These are phyloP conservation scores for Julus scanicus DNA, from an alignment of 2,888 invertebrate genomes.

Conservation along the genomic window DNA sequence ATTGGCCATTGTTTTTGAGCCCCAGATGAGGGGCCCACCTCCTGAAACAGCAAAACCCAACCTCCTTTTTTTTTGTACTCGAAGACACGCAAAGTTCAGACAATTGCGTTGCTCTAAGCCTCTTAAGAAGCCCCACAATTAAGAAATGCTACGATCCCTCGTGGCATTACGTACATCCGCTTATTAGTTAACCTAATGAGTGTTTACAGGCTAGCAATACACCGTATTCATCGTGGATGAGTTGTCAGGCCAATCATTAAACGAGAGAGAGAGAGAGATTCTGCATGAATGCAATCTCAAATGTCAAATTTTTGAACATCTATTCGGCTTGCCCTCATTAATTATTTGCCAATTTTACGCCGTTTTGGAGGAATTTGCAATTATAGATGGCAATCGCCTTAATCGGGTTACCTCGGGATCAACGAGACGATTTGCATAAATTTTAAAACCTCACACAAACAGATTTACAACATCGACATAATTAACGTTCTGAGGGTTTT, in stretches of 20 bases:
- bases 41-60: not conserved
- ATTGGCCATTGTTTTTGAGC: conserved; percentile 36
- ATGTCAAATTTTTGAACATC: conserved; percentile 32
- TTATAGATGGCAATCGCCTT: conserved; percentile 21
- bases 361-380: conserved; percentile 30
- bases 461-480: conserved; percentile 23
- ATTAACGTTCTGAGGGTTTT: not conserved
- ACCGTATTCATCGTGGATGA: conserved; percentile 13
- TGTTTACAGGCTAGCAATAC: conserved; percentile 36
- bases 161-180: conserved; percentile 41
- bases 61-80: not conserved
- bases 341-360: conserved; percentile 40
- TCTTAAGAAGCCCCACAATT: conserved; percentile 49
- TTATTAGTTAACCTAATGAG: conserved; percentile 48
- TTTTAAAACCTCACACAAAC: conserved; percentile 16
- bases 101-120: not conserved
- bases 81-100: conserved; percentile 35
- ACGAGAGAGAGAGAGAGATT: not conserved
- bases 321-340: conserved; percentile 35
- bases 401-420: conserved; percentile 17
- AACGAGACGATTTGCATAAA: conserved; percentile 18
- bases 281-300: conserved; percentile 23
- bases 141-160: conserved; percentile 25
- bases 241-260: conserved; percentile 39
- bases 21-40: not conserved